Evolutionary conservation across 2,888 invertebrate species (phyloP).

Genomic region (Hirtodrosophila trivittata): DNA sequence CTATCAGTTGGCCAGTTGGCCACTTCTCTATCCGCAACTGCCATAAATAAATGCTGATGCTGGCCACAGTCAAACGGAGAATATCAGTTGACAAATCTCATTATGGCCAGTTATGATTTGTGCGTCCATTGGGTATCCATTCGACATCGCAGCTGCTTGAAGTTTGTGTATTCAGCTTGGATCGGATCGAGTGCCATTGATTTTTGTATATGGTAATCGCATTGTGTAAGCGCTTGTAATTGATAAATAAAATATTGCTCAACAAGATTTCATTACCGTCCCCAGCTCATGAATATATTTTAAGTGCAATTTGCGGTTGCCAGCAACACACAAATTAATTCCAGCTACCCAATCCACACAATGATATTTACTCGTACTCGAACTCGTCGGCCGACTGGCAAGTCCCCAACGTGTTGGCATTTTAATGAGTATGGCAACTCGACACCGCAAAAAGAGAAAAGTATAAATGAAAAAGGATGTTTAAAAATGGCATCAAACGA

Average conservation of each 20-base stretch:
- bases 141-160: background rate
- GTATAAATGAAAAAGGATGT: slow-evolving; percentile 5
- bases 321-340: slow-evolving; percentile 66
- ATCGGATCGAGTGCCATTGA: slow-evolving; percentile 24
- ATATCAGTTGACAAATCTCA: slow-evolving; percentile 70
- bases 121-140: slow-evolving; percentile 29
- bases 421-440: slow-evolving; percentile 55
- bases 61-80: slow-evolving; percentile 9
- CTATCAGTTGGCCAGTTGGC: slow-evolving; percentile 49
- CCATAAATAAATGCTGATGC: slow-evolving; percentile 64
- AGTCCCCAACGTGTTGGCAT: slow-evolving; percentile 49
- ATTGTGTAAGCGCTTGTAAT: slow-evolving; percentile 35
- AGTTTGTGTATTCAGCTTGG: slow-evolving; percentile 3
- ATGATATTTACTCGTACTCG: slow-evolving; percentile 18
- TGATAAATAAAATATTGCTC: slow-evolving; percentile 67
- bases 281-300: slow-evolving; percentile 33
- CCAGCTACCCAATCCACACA: slow-evolving; percentile 6
- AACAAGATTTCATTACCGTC: slow-evolving; percentile 34
- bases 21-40: slow-evolving; percentile 23
- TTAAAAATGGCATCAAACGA: background rate
- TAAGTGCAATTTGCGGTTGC: slow-evolving; percentile 70
- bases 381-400: no score
- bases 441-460: slow-evolving; percentile 12
- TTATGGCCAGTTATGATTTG: slow-evolving; percentile 58
- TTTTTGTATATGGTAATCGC: slow-evolving; percentile 18